Evolutionary conservation across 2,888 invertebrate genomes (phyloP).

Genomic region (Pherbina coryleti): DNA sequence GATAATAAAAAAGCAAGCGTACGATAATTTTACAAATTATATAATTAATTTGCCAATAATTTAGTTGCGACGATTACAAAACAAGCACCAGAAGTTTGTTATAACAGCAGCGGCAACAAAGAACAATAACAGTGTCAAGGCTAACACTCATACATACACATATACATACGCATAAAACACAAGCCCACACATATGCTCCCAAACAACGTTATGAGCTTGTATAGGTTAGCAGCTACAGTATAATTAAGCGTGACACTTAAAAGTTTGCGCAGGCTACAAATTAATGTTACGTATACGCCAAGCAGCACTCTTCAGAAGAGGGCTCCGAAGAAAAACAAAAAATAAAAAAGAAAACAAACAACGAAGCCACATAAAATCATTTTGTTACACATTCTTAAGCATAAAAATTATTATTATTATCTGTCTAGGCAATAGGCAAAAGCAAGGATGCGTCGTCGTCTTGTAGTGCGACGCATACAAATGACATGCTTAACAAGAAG

Average conservation of each 20-base stretch:
- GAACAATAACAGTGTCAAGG: not conserved
- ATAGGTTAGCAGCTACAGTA: not conserved
- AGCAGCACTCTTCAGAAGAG: not conserved
- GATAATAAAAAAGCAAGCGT: not conserved
- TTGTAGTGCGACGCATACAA: slow-evolving; percentile 32
- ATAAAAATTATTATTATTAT: not conserved
- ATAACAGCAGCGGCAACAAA: slow-evolving; percentile 1
- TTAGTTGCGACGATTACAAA: slow-evolving; percentile 39
- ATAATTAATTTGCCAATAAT: slow-evolving; percentile 42
- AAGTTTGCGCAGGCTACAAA: slow-evolving; percentile 7
- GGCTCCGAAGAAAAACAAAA: not conserved
- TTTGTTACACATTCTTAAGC: too few species aligned
- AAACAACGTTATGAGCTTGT: not conserved
- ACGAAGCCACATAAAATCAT: not conserved
- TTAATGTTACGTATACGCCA: slow-evolving; percentile 41
- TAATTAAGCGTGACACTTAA: slow-evolving; percentile 21
- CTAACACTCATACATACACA: not conserved
- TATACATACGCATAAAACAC: not conserved
- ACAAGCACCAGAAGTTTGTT: slow-evolving; percentile 25
- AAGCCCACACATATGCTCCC: not conserved
- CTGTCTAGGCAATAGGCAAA: not conserved
- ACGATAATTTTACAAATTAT: not conserved
- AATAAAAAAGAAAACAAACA: not conserved
- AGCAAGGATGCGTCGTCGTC: not conserved
- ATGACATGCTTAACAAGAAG: slow-evolving; percentile 39